Evolutionary conservation across 1,140 invertebrate genomes (phyloP).

Genomic region (Branchinecta lindahli): DNA sequence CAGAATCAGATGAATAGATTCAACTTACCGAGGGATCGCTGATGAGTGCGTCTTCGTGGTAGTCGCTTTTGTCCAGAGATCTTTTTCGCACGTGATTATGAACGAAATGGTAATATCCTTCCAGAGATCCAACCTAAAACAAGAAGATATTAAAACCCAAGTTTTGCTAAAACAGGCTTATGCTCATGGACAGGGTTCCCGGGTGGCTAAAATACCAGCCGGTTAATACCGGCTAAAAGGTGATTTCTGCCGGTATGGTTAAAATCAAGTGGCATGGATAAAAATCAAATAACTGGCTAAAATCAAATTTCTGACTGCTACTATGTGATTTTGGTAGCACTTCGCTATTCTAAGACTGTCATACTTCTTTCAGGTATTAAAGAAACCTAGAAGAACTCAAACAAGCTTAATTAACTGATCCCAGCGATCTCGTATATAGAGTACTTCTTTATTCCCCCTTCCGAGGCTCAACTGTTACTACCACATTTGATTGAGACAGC

Average conservation of each 20-base stretch:
- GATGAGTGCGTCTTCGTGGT: neutral
- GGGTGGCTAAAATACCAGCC: neutral
- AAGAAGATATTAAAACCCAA: neutral
- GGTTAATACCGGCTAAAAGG: neutral
- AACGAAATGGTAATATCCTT: conserved; percentile 9
- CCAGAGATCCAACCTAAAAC: neutral
- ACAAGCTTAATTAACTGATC: too few relatives aligned
- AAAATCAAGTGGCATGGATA: neutral
- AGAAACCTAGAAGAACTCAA: too few relatives aligned
- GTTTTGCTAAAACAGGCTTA: neutral
- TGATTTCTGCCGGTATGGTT: neutral
- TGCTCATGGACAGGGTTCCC: neutral
- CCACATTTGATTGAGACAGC: too few relatives aligned
- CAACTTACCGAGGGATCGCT: neutral
- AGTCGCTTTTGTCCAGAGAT: neutral
- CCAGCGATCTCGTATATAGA: too few relatives aligned
- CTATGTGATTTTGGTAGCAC: too few relatives aligned
- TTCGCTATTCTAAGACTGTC: too few relatives aligned
- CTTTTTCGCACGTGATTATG: neutral
- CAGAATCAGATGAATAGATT: too few relatives aligned
- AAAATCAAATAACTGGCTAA: neutral
- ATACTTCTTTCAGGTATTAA: too few relatives aligned
- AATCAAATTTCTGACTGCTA: too few relatives aligned
- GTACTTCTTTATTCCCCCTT: too few relatives aligned
- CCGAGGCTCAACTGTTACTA: too few relatives aligned